A percentile compares a stretch with the other conserved stretches of the same genome.
These are phyloP conservation scores for Tachina grossa DNA, from an alignment of 2,888 invertebrate species.

Conservation along the genomic window DNA sequence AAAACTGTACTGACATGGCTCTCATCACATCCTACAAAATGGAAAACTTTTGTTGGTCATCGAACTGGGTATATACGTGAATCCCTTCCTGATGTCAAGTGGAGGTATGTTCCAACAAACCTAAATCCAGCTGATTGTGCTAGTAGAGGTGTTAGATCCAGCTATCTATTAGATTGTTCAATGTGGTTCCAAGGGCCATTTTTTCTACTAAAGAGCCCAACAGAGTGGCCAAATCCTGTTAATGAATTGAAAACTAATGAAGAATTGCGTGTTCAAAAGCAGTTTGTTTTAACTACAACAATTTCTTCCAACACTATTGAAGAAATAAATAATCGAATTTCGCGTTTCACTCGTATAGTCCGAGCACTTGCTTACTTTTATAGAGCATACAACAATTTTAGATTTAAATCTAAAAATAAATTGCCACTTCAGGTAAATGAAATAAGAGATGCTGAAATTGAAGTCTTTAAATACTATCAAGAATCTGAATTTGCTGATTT, in stretches of 20 bases:
- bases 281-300: conserved; percentile 6
- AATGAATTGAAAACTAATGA: conserved; percentile 29
- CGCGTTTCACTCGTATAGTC: conserved; percentile 19
- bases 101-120: conserved; percentile 52
- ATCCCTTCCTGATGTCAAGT: conserved; percentile 21
- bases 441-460: conserved; percentile 30
- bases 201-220: neutral
- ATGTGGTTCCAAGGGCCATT: conserved; percentile 41
- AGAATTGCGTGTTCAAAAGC: conserved; percentile 20
- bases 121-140: conserved; percentile 47
- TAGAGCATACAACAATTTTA: conserved; percentile 17
- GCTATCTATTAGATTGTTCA: conserved; percentile 1
- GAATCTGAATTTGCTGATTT: neutral
- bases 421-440: conserved; percentile 11
- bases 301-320: neutral
- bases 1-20: conserved; percentile 51
- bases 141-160: conserved; percentile 38
- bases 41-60: conserved; percentile 36
- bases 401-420: neutral
- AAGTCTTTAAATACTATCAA: conserved; percentile 32
- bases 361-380: conserved; percentile 37
- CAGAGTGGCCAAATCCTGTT: conserved; percentile 1
- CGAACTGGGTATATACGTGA: too few species aligned
- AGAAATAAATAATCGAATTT: conserved; percentile 14
- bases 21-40: conserved; percentile 29